A percentile compares a stretch with the other conserved stretches of the same genome.
Conservation (phyloP, 2,888 invertebrate species). For the Sarcophaga caerulescens region DNA sequence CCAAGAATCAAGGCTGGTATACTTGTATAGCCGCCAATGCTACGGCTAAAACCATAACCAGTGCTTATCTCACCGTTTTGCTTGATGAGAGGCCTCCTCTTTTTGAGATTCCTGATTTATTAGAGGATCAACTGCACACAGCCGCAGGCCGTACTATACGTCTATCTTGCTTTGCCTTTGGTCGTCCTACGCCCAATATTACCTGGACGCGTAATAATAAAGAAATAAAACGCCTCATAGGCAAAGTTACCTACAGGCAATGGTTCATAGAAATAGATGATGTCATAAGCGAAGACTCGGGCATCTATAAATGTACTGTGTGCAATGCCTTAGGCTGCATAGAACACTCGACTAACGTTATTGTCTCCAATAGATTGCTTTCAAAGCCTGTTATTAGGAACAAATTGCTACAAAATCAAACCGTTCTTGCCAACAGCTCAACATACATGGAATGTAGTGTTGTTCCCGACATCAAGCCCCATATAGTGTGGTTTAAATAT, state of each 20-base stretch:
- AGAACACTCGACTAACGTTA: constrained; percentile 86
- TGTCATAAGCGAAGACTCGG: constrained; percentile 90
- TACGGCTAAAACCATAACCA: constrained; percentile 89
- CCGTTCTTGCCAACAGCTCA: constrained; percentile 87
- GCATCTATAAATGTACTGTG: constrained; percentile 93
- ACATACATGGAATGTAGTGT: constrained; percentile 90
- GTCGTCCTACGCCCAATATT: constrained; percentile 90
- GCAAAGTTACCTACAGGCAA: constrained; percentile 84
- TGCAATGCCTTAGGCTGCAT: constrained; percentile 92
- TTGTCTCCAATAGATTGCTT: constrained; percentile 90
- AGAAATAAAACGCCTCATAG: constrained; percentile 85
- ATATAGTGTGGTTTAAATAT: constrained; percentile 88
- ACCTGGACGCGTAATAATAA: constrained; percentile 91
- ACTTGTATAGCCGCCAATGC: constrained; percentile 95
- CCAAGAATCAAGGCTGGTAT: constrained; percentile 96
- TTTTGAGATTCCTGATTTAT: constrained; percentile 67
- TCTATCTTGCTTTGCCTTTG: constrained; percentile 84
- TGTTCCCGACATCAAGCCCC: constrained; percentile 91
- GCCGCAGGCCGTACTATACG: constrained; percentile 89
- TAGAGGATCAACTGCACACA: constrained; percentile 81
- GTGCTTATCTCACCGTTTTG: constrained; percentile 91
- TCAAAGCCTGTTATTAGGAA: constrained; percentile 92
- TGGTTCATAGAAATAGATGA: constrained; percentile 91
- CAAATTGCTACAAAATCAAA: constrained; percentile 91
- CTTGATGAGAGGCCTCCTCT: constrained; percentile 61